phyloP scores from a whole-genome alignment of 2,113 vertebrate species.

The Halichoerus grypus region DNA sequence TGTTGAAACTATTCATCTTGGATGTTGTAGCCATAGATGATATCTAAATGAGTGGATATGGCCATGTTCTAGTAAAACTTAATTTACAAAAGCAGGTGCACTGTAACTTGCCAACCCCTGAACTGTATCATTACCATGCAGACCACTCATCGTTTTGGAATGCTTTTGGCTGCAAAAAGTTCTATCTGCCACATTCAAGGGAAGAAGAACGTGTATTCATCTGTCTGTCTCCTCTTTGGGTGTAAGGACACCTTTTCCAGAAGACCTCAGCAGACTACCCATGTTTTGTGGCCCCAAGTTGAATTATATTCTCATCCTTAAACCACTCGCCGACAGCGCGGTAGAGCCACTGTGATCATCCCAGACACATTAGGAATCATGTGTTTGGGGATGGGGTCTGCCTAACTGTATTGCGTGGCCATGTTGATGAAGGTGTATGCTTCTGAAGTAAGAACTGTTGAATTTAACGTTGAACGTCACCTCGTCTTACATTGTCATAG shows the following conservation, averaged over 20 bases:
- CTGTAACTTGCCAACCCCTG: neutral
- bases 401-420: neutral
- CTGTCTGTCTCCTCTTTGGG: neutral
- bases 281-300: neutral
- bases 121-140: neutral
- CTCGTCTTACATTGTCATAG: fast-evolving
- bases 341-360: neutral
- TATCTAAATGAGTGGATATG: neutral
- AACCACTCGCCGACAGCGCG: neutral
- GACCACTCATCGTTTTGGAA: neutral
- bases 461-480: neutral
- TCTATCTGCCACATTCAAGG: neutral
- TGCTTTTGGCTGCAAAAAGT: neutral
- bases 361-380: neutral
- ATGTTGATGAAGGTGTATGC: neutral
- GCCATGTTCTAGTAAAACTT: neutral
- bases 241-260: neutral
- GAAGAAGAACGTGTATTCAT: neutral
- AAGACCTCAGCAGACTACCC: neutral
- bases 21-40: neutral
- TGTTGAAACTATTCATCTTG: neutral
- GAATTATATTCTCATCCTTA: neutral
- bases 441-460: neutral
- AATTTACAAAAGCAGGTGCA: neutral
- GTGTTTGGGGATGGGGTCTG: neutral